These are phyloP conservation scores for Grus americana DNA, from an alignment of 2,113 vertebrate species.

Conservation along the genomic window DNA sequence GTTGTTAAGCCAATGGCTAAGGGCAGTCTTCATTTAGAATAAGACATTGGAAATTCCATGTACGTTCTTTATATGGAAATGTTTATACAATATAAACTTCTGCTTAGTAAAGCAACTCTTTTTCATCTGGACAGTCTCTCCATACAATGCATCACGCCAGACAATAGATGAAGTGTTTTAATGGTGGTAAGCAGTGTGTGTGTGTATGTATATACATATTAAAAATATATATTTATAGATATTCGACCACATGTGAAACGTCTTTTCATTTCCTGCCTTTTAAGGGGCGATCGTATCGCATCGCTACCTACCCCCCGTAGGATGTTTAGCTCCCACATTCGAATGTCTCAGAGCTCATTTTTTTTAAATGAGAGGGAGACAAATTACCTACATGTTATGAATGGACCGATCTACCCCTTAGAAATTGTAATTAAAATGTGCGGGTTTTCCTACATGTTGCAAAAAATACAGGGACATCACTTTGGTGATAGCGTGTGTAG, in stretches of 20 bases:
- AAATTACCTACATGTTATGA: not conserved
- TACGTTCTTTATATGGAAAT: slow-evolving; percentile 58
- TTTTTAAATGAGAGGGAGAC: not conserved
- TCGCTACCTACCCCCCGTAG: not conserved
- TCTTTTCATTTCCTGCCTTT: slow-evolving; percentile 42
- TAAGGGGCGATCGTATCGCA: slow-evolving; percentile 7
- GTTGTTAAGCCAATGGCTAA: slow-evolving; percentile 17
- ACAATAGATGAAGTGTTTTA: slow-evolving; percentile 66
- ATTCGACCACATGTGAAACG: not conserved
- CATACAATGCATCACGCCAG: slow-evolving; percentile 51
- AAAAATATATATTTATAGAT: slow-evolving; percentile 37
- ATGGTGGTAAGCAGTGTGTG: not conserved
- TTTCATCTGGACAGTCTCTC: slow-evolving; percentile 51
- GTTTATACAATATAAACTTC: slow-evolving; percentile 7
- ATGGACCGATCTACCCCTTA: not conserved
- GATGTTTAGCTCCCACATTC: not conserved
- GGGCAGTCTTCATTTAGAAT: slow-evolving; percentile 22
- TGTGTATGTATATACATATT: slow-evolving; percentile 25
- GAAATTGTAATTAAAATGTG: not conserved
- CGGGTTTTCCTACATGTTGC: not conserved
- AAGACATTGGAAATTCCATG: not conserved
- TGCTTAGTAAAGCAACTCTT: slow-evolving; percentile 14
- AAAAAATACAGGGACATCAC: not conserved
- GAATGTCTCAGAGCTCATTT: not conserved
- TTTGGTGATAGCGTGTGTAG: not conserved